phyloP scores from a whole-genome alignment of 2,113 vertebrate species.

The Pyxicephalus adspersus region DNA sequence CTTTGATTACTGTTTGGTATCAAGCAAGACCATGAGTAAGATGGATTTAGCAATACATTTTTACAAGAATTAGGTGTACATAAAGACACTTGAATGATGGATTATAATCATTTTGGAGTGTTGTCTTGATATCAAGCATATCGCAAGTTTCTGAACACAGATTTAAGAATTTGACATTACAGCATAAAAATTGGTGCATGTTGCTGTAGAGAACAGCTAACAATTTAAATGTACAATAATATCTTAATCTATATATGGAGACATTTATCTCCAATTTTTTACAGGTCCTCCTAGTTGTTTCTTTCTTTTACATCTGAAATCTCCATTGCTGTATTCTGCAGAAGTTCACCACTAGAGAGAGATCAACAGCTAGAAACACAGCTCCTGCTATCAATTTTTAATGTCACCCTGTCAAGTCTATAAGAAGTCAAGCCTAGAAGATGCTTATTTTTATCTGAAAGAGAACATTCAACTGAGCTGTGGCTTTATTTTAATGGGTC shows the following conservation, averaged over 20 bases:
- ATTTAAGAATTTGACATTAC: slow-evolving; percentile 9
- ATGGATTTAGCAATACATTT: slow-evolving; percentile 39
- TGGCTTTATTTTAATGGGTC: too few relatives aligned
- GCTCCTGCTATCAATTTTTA: background rate
- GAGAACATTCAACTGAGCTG: background rate
- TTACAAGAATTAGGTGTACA: slow-evolving; percentile 27
- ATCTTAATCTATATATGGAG: background rate
- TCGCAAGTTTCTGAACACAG: slow-evolving; percentile 27
- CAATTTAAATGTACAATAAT: background rate
- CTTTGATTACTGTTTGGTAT: slow-evolving; percentile 37
- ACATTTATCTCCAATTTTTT: background rate
- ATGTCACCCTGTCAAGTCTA: background rate
- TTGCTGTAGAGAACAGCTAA: background rate
- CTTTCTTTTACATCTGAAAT: background rate
- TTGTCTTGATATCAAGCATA: slow-evolving; percentile 21
- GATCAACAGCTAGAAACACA: background rate
- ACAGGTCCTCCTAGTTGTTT: background rate
- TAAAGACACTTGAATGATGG: slow-evolving; percentile 34
- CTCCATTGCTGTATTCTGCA: background rate
- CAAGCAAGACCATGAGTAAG: slow-evolving; percentile 22
- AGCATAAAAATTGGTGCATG: slow-evolving; percentile 9
- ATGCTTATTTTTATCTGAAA: background rate
- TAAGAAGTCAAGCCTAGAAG: background rate
- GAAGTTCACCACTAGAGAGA: slow-evolving; percentile 4
- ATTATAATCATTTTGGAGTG: slow-evolving; percentile 14